These are phyloP conservation scores for Emydura subglobosa DNA, from an alignment of 2,113 vertebrate genomes.

Conservation along the genomic window DNA sequence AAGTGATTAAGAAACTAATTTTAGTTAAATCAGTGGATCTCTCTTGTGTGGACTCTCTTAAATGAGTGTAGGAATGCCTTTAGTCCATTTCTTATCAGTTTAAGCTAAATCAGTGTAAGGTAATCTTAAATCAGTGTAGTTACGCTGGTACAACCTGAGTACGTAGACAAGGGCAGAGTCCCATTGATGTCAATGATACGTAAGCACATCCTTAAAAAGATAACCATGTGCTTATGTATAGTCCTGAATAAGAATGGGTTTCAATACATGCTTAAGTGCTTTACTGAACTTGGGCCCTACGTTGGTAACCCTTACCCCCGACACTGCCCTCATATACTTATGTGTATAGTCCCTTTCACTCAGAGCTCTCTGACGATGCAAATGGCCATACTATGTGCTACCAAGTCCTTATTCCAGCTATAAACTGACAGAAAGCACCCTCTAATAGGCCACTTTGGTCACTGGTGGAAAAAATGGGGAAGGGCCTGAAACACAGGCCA, in stretches of 20 bases:
- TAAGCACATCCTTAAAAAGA: neutral
- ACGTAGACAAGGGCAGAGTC: neutral
- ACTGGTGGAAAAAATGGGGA: neutral
- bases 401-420: neutral
- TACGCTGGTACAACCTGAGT: neutral
- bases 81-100: neutral
- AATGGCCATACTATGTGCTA: neutral
- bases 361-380: fast-evolving
- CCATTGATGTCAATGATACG: neutral
- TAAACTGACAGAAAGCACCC: neutral
- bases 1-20: neutral
- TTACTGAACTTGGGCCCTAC: neutral
- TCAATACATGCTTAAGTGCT: fast-evolving
- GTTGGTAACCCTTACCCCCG: neutral
- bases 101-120: neutral
- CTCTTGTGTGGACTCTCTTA: neutral
- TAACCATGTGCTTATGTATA: neutral
- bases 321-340: too few species aligned
- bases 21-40: neutral
- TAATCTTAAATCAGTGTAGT: neutral
- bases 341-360: neutral
- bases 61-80: neutral
- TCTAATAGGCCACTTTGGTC: neutral
- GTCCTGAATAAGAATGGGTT: neutral
- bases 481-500: neutral